Base-by-base conservation (phyloP, 2,888 invertebrate species). In the Parochlus steinenii region DNA sequence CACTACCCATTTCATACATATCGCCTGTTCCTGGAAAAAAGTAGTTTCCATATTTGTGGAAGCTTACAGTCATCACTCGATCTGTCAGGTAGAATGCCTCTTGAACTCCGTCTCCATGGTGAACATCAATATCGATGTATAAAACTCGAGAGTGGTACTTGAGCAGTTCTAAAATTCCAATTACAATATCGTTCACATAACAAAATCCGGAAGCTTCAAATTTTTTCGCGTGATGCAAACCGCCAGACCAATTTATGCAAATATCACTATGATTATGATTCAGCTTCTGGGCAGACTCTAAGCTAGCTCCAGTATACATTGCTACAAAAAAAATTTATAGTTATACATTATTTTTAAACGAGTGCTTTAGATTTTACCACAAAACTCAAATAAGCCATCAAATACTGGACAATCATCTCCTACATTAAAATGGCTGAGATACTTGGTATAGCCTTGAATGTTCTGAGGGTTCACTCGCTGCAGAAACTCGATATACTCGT, bases 131-230 rank as follows among this genome's bases (percentile, higher is more conserved):
- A 52, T 98, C 98, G 41, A 99, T 90, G 53, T 98, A 98, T 3
- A 98, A 62, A 1, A 98, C 97, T 39, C 97, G 64, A 0, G 87
- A 81, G 52, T 97, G 85, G 52, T 89, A 86, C 52, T 92, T 92
- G 0, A 98, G 59, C 5, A 98, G 64, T 56, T 98, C 98, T 33
- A 97, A 58, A 47, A 98, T 95, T 2, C 86, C 90, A 48, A 98
- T 87, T 0, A 98, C 98, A 45, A 98, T 98, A 53, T 98, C 98
- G 52, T 98, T 98, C 2, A 98, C 93, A 48, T 98, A 98, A 56
- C 98, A 98, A 55, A 98, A 98, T 2, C 97, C 77, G n/a, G 92
- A 92, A 0, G 98, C 97, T 62, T 93, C 93, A 61, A 86, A 93
- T 56, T 97, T 98, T 57, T 98, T 98, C 0, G 98, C 98, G 62